These are phyloP conservation scores for Morpho deidamia DNA, from an alignment of 2,888 invertebrate genomes.

Conservation along the genomic window DNA sequence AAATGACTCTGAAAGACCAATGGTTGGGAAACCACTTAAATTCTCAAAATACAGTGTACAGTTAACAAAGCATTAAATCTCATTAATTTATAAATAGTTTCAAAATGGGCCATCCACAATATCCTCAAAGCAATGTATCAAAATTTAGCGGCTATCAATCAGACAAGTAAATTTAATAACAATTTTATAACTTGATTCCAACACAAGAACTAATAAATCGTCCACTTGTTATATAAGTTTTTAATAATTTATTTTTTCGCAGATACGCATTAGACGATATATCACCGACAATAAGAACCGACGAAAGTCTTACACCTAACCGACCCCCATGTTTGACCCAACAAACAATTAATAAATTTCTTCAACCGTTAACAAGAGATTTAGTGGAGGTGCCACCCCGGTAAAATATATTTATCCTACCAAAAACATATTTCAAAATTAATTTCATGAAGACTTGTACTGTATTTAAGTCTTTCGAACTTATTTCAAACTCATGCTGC, in stretches of 20 bases:
- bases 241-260: slow-evolving; percentile 6
- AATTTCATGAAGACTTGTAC: no score
- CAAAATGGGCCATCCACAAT: slow-evolving; percentile 31
- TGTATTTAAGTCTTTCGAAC: no score
- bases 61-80: no score
- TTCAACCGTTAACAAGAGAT: slow-evolving; percentile 61
- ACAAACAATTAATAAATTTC: slow-evolving; percentile 56
- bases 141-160: slow-evolving; percentile 56
- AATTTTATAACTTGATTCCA: no score
- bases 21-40: no score
- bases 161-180: slow-evolving; percentile 38
- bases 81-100: neutral
- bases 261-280: slow-evolving; percentile 48
- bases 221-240: no score
- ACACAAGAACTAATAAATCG: no score
- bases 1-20: no score
- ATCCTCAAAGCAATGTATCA: slow-evolving; percentile 53
- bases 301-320: slow-evolving; percentile 60
- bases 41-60: no score
- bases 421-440: no score
- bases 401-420: no score
- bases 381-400: slow-evolving; percentile 51
- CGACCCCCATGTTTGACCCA: slow-evolving; percentile 69
- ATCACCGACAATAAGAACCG: slow-evolving; percentile 42
- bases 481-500: no score